phyloP scores from a whole-genome alignment of 2,888 invertebrate species.

The Xestia ashworthii region DNA sequence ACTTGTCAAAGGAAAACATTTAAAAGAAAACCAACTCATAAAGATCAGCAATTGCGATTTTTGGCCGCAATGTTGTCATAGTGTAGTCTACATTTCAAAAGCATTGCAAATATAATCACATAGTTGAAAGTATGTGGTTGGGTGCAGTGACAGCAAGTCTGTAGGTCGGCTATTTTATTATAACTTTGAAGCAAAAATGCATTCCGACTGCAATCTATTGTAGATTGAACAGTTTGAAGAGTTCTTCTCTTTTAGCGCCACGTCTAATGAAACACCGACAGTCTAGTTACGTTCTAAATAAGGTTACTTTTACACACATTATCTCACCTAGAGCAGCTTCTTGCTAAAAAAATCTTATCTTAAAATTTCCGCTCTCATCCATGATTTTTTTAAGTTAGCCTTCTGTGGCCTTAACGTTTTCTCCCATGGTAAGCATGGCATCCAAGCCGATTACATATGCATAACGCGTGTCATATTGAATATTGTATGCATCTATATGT shows the following conservation, averaged over 20 bases:
- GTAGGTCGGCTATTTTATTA: neutral
- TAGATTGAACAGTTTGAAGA: neutral
- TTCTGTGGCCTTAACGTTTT: constrained; percentile 29
- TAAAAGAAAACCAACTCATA: neutral
- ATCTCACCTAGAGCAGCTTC: neutral
- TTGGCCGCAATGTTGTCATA: neutral
- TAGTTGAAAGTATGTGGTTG: neutral
- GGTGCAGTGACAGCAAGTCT: neutral
- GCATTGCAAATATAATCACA: neutral
- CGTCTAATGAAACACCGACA: neutral
- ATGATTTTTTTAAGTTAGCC: neutral
- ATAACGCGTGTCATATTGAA: constrained; percentile 54
- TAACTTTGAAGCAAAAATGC: neutral
- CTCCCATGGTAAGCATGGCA: constrained; percentile 26
- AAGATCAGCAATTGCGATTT: neutral
- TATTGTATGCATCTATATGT: constrained; percentile 38
- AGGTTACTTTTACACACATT: neutral
- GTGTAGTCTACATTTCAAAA: neutral
- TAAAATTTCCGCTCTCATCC: neutral
- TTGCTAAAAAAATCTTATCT: neutral
- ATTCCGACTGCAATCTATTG: no score
- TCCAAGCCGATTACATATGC: constrained; percentile 60
- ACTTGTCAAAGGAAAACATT: constrained; percentile 5
- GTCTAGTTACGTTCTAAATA: neutral
- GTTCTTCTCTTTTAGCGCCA: neutral